Conservation (phyloP, 2,113 vertebrate genomes). For the Rhinichthys klamathensis region DNA sequence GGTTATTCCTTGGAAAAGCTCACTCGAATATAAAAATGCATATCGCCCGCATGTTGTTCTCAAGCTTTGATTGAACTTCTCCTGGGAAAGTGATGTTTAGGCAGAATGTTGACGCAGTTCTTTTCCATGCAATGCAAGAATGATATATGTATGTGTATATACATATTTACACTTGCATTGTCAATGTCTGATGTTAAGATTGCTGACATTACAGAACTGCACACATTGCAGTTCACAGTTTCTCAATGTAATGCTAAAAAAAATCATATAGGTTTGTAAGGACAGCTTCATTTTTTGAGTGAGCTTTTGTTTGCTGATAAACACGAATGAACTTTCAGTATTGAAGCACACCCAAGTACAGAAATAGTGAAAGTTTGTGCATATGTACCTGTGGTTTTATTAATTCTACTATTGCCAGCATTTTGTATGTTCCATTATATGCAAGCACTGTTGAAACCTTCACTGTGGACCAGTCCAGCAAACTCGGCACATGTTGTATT, state of each 20-base stretch:
- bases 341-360: not conserved
- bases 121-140: no score
- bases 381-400: not conserved
- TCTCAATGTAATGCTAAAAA: not conserved
- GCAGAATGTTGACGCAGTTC: no score
- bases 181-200: no score
- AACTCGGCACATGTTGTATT: constrained; percentile 28
- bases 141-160: no score
- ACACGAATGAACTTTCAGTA: not conserved
- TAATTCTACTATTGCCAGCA: not conserved
- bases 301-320: not conserved
- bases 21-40: not conserved
- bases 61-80: not conserved
- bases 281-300: not conserved
- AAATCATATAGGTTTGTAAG: not conserved
- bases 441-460: constrained; percentile 37
- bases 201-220: no score
- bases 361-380: not conserved
- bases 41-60: not conserved
- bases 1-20: not conserved
- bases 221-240: no score
- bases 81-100: not conserved
- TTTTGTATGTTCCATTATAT: constrained; percentile 30
- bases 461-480: constrained; percentile 42
- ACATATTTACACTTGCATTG: no score